Evolutionary conservation across 1,140 invertebrate species (phyloP).

Genomic region (Gonioctena quinquepunctata): DNA sequence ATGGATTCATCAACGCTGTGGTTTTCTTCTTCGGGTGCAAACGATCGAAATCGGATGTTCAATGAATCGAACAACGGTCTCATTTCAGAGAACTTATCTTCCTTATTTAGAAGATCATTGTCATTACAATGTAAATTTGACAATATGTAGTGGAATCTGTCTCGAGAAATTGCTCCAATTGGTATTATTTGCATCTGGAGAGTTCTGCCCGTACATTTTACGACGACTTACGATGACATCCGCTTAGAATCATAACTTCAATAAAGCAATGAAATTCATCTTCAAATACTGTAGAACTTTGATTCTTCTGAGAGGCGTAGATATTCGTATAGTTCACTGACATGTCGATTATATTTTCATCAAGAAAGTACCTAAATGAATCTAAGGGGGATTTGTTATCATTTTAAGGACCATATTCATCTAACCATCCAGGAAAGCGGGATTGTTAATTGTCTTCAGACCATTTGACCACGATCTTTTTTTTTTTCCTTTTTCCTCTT

Average conservation of each 20-base stretch:
- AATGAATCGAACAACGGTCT: constrained; percentile 6
- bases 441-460: no score
- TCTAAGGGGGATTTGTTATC: no score
- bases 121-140: constrained; percentile 38
- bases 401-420: no score
- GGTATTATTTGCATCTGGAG: constrained; percentile 27
- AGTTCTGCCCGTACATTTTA: constrained; percentile 34
- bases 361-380: no score
- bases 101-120: constrained; percentile 40
- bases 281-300: constrained; percentile 15
- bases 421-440: no score
- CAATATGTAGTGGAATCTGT: constrained; percentile 42
- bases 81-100: constrained; percentile 5
- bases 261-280: no score
- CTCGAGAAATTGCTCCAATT: constrained; percentile 33
- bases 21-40: constrained; percentile 22
- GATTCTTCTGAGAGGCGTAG: constrained; percentile 31
- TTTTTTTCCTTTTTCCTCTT: no score
- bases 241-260: constrained; percentile 23
- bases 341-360: no score
- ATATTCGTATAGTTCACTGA: no score
- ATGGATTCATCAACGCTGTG: constrained; percentile 43
- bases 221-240: not conserved
- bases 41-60: constrained; percentile 31
- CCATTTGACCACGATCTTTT: no score